Base-by-base conservation (phyloP, 2,797 vertebrate species). In the Bradypodion pumilum region DNA sequence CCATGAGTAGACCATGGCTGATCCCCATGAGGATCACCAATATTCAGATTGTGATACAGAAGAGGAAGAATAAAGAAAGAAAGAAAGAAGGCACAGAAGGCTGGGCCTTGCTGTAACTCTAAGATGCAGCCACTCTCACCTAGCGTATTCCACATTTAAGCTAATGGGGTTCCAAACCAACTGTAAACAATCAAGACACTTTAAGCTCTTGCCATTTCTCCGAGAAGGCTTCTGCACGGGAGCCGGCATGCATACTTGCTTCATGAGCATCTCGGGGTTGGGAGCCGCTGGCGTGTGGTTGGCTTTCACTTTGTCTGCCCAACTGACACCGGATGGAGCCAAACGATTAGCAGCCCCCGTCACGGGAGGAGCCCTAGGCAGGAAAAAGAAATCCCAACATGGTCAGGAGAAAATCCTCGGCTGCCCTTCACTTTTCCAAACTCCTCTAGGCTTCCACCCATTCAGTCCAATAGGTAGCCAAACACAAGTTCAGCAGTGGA, bases 251-350 rank as follows among this genome's bases (percentile, higher is more conserved):
- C 86, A 91, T 15, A 89, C 60, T 46, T 90, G 95, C 27, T 82
- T 49, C n/a, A 92, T 13, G 3, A 79, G 74, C 25, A 88, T 73
- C 69, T 94, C 94, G 27, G 90, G 95, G 87, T 8, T 86, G 56
- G 94, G 89, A 81, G 90, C 85, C 10, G 96, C 93, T 60, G 86
- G 88, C 8, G 96, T 95, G 42, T 98, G 97, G 90, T 96, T 97
- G 89, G 96, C 98, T 91, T 98, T 99, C 9, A 99, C 98, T 88
- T 98, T 96, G 91, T 99, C 98, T 0, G 98, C 98, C 98, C 98
- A 99, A 88, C 98, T 99, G 37, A 97, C 97, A 80, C 97, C 98
- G 4, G 97, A 92, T 83, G 98, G 96, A 86, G 97, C 95, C 90
- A 98, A 95, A 19, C 97, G 97, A 0, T 97, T 95, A 29, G 96